Evolutionary conservation across 2,797 vertebrate species (phyloP).

Genomic region (Sebastiscus tertius): DNA sequence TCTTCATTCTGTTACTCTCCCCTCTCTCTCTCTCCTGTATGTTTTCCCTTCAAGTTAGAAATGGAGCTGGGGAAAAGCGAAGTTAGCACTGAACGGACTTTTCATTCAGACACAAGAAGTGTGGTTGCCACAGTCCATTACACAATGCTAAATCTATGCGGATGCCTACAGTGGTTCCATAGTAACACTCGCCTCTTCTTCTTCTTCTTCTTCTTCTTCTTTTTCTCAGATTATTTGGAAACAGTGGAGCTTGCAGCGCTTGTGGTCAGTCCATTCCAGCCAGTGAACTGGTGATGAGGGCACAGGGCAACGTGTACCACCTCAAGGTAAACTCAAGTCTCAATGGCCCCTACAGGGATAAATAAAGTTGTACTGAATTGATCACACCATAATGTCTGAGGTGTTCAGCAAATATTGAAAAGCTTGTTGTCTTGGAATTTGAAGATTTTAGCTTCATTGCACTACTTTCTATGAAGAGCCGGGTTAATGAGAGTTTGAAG

Average conservation of each 20-base stretch:
- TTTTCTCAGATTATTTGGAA: constrained; percentile 94
- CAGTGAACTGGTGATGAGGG: constrained; percentile 98
- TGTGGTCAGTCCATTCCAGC: constrained; percentile 99
- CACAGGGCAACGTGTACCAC: constrained; percentile 99
- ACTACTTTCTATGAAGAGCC: neutral
- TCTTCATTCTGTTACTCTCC: constrained; percentile 28
- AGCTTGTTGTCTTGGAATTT: neutral
- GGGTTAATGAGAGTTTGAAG: neutral
- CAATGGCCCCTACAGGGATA: too few species aligned
- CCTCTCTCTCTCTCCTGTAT: neutral
- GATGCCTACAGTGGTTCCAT: neutral
- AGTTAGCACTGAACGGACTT: constrained; percentile 14
- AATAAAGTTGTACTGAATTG: neutral
- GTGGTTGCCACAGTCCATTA: constrained; percentile 27
- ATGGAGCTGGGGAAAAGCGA: constrained; percentile 19
- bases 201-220: neutral
- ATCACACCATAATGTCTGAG: neutral
- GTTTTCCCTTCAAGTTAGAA: constrained; percentile 37
- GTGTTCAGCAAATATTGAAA: neutral
- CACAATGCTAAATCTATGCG: constrained; percentile 22
- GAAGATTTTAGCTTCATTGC: neutral
- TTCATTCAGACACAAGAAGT: constrained; percentile 39
- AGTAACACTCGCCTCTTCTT: constrained; percentile 19
- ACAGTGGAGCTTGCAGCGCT: constrained; percentile 97
- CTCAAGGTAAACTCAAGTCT: constrained; percentile 90